Percentiles rank a stretch among this genome's conserved stretches.
Conservation (phyloP, 2,113 vertebrate species). For the Ptilonorhynchus violaceus region DNA sequence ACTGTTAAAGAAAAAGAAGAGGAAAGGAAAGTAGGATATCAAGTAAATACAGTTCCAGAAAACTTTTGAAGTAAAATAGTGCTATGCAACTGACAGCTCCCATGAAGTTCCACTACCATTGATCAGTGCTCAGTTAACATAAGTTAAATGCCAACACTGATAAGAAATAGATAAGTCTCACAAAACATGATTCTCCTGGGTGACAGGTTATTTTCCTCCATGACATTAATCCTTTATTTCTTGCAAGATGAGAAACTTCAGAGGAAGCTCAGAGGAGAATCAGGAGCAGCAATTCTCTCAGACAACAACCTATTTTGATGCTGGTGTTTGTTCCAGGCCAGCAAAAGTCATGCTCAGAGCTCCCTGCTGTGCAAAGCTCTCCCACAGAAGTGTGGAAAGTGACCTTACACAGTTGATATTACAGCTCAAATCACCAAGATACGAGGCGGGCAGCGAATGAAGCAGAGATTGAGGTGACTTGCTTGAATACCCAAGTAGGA, state of each 20-base stretch:
- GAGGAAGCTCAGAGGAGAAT: background rate
- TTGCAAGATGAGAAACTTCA: background rate
- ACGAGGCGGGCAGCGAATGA: background rate
- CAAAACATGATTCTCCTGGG: background rate
- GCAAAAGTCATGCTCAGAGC: background rate
- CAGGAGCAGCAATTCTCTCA: background rate
- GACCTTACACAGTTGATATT: background rate
- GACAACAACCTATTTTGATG: background rate
- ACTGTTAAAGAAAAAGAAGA: background rate
- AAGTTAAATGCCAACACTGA: background rate
- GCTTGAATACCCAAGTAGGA: background rate
- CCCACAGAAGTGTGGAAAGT: background rate
- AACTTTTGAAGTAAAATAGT: slow-evolving; percentile 7
- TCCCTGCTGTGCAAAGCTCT: background rate
- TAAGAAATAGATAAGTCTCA: background rate
- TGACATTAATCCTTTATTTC: slow-evolving; percentile 2
- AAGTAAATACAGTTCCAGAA: background rate
- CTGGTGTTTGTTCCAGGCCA: background rate
- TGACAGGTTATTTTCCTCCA: slow-evolving; percentile 19
- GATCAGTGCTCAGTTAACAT: background rate
- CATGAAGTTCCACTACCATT: background rate
- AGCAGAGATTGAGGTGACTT: background rate
- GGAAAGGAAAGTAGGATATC: background rate
- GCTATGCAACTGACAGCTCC: background rate
- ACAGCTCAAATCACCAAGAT: background rate